A percentile compares a stretch with the other conserved stretches of the same genome.
phyloP scores from a whole-genome alignment of 2,888 invertebrate genomes.

The Axea sp. region DNA sequence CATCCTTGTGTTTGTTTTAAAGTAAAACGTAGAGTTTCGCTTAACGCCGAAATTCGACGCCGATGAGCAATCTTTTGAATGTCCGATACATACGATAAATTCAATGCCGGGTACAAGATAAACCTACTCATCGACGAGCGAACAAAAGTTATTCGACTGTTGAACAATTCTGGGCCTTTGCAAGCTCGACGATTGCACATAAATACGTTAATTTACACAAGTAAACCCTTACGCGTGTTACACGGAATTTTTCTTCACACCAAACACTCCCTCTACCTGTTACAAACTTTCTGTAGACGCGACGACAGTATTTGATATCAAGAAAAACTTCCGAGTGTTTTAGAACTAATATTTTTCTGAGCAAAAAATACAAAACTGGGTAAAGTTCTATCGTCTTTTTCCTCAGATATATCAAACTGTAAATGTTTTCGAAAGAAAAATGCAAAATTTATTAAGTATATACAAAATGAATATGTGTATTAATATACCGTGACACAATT shows the following conservation, averaged over 20 bases:
- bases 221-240: conserved; percentile 9
- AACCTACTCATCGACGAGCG: conserved; percentile 15
- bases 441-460: conserved; percentile 39
- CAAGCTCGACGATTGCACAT: conserved; percentile 1
- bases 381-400: conserved; percentile 1
- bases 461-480: conserved; percentile 47
- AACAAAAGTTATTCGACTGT: conserved; percentile 19
- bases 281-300: too few species aligned
- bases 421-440: conserved; percentile 22
- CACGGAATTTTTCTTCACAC: too few species aligned
- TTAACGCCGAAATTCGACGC: conserved; percentile 14
- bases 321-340: too few species aligned
- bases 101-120: conserved; percentile 13
- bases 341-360: conserved; percentile 9
- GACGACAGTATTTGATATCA: too few species aligned
- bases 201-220: conserved; percentile 24
- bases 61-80: conserved; percentile 49
- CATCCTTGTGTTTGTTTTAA: conserved; percentile 22
- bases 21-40: conserved; percentile 13
- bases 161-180: not conserved
- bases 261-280: too few species aligned
- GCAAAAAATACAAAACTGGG: not conserved
- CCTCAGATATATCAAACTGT: conserved; percentile 8
- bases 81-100: conserved; percentile 28
- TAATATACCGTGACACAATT: conserved; percentile 11